Evolutionary conservation across 2,888 invertebrate genomes (phyloP), one percentile per base, ranked within the genome.

Genomic region (Didymodactylos carnosus): DNA sequence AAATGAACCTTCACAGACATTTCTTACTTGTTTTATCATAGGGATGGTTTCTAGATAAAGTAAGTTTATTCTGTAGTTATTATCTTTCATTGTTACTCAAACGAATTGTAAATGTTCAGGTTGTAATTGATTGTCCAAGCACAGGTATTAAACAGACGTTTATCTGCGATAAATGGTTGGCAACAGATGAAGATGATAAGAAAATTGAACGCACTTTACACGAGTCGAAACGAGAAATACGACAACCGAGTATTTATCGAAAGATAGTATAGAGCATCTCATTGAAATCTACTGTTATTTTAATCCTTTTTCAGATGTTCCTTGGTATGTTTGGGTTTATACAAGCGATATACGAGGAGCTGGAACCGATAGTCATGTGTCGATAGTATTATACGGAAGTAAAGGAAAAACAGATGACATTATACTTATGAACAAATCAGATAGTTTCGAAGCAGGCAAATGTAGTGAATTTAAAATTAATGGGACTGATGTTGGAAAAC

Each of bases 321-420:
- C 80, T 6, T 83, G 83, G 83, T 80, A 79, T 76, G 78, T 80
- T 8, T 78, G 79, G 78, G 80, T 83, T 13, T 77, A 78, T 73
- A 83, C 83, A 2, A 80, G 80, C 75, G 80, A 82, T 75, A 77
- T 79, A 8, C 77, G 77, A 39, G 77, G 77, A 43, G 82, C 83
- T 0, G 83, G 83, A 25, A 84, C 83, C 0, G 81, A 83, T 75
- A 81, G 83, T 71, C 81, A 81, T 76, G 83, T 84, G 1, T 77
- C 76, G 74, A 75, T 84, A 14, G 79, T 80, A 69, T 77, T 81
- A 8, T 84, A 83, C 76, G 84, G 84, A 23, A 80, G 80, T 51
- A 80, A 80, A 41, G 80, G 80, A 1, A 83, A 83, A 76, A 79
- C 82, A 11, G 82, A 83, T 71, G 82, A 82, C 62, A 78, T 82